phyloP scores from a whole-genome alignment of 2,888 invertebrate species.

The Tipula lateralis region DNA sequence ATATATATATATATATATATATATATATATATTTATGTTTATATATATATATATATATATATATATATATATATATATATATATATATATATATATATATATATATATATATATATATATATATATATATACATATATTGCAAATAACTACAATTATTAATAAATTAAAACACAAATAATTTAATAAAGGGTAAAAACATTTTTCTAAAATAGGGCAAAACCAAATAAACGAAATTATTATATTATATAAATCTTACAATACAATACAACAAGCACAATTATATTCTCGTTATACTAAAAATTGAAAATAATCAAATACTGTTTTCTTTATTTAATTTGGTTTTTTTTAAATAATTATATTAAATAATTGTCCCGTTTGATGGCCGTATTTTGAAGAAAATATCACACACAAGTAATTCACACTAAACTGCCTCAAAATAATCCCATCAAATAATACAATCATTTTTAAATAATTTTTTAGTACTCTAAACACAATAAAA shows the following conservation, averaged over 20 bases:
- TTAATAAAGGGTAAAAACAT: neutral
- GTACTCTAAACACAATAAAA: slow-evolving; percentile 15
- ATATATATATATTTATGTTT: no score
- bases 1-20: no score
- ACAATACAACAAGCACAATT: neutral
- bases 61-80: no score
- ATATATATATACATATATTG: no score
- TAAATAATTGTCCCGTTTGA: neutral
- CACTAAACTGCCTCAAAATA: slow-evolving; percentile 19
- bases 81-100: no score
- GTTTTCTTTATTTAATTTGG: neutral
- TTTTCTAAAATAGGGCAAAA: neutral
- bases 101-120: no score
- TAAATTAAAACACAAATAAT: neutral
- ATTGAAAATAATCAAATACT: neutral
- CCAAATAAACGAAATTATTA: neutral
- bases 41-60: no score
- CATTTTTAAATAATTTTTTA: neutral
- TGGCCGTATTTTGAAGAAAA: slow-evolving; percentile 24
- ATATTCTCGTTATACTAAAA: neutral
- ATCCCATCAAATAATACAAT: slow-evolving; percentile 11
- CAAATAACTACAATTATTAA: neutral
- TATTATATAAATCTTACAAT: neutral
- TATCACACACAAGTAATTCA: neutral
- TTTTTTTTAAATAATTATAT: neutral